Base-by-base conservation (phyloP, 2,797 vertebrate species). In the Pristis pectinata region DNA sequence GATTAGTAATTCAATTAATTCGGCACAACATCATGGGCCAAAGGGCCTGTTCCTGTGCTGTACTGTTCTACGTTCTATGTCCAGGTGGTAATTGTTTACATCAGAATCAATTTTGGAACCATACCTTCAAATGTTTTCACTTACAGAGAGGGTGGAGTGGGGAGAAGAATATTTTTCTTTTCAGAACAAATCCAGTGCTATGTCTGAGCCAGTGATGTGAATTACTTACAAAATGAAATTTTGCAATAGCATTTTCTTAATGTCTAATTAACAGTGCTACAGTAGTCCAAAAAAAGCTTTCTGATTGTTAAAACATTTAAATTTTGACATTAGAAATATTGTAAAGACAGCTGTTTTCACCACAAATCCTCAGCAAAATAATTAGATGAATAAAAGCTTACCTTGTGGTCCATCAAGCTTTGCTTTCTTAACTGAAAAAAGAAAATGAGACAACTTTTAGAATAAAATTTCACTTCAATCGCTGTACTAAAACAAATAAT, bases 391-490 rank as follows among this genome's bases (percentile, higher is more conserved):
- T 27, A 41, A 92, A 72, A 34, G 6, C 98, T 98, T 97, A 99
- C 99, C 99, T 98, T 99, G 99, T 53, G 98, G 97, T 96, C 99
- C 98, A 95, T 99, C 98, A 34, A 99, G 98, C 97, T 99, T 99
- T 96, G 97, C 99, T 98, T 99, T 99, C 97, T 99, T 99, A 96
- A 99, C 99, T 99, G 98, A 94, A 97, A 96, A 87, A 97, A 79
- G 97, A 94, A 95, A 80, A 95, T 27, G 70, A 9, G 72, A 94
- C 34, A 74, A 92, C 27, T 49, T 30, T 72, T 4, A 49, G 30
- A 49, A 34, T n/a, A 37, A 30, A 30, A 22, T 74, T 74, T 49
- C 37, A 41, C 10, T 93, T 70, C 6, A 67, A 19, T 49, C 17
- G 49, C 41, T 76, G 70, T 70, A 76, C 11, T 53, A 93, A 72